A percentile compares a stretch with the other conserved stretches of the same genome.
Conservation (phyloP, 1,140 invertebrate species). For the Idris sp. region DNA sequence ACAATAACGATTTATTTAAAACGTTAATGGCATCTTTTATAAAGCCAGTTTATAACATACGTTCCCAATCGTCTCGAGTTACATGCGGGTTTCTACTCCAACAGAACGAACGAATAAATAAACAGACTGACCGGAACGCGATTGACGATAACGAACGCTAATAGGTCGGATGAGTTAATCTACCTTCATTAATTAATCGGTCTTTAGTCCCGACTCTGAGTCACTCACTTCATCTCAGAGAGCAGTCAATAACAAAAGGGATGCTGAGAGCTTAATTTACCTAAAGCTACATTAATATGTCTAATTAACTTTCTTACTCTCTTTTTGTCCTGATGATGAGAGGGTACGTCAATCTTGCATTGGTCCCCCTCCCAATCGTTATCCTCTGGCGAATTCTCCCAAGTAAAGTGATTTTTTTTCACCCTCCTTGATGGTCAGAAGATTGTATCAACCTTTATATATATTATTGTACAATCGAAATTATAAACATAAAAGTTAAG, state of each 20-base stretch:
- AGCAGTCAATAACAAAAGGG: constrained; percentile 52
- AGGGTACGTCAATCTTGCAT: constrained; percentile 53
- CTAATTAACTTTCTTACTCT: constrained; percentile 55
- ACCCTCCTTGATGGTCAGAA: too few relatives aligned
- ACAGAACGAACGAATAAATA: constrained; percentile 52
- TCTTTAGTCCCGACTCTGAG: constrained; percentile 63
- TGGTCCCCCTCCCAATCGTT: constrained; percentile 42
- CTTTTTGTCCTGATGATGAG: constrained; percentile 43
- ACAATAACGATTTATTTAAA: constrained; percentile 31
- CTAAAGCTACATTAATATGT: constrained; percentile 61
- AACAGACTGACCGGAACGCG: constrained; percentile 62
- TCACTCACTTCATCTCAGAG: constrained; percentile 34
- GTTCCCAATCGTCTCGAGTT: constrained; percentile 71
- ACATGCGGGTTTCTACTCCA: constrained; percentile 65
- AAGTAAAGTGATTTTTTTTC: too few relatives aligned
- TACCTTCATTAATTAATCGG: constrained; percentile 73
- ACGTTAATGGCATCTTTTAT: constrained; percentile 11
- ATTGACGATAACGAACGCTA: constrained; percentile 75
- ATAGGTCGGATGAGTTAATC: constrained; percentile 74
- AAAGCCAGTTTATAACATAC: constrained; percentile 25
- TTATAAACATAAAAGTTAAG: too few relatives aligned
- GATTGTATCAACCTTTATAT: too few relatives aligned
- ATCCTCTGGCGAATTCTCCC: constrained; percentile 36
- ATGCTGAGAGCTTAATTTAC: constrained; percentile 58
- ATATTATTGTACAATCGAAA: too few relatives aligned